phyloP scores from a whole-genome alignment of 2,113 vertebrate species.

The Larimichthys polyactis region DNA sequence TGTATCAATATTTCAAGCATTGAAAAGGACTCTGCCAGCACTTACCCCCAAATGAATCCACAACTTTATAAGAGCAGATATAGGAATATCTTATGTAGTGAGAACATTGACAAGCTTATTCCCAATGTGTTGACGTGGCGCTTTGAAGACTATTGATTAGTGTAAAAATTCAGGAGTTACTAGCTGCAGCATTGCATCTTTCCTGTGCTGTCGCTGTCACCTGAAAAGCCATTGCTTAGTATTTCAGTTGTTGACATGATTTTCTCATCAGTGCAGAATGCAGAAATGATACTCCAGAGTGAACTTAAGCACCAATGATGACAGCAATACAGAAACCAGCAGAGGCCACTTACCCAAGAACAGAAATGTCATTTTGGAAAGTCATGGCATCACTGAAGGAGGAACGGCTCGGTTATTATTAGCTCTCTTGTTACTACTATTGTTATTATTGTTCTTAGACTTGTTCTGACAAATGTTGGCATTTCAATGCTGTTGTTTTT shows the following conservation, averaged over 20 bases:
- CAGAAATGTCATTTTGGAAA: slow-evolving; percentile 21
- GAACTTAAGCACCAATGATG: neutral
- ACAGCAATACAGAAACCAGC: slow-evolving; percentile 13
- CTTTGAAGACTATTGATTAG: neutral
- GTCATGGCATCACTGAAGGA: neutral
- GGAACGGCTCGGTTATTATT: slow-evolving; percentile 15
- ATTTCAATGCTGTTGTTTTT: neutral
- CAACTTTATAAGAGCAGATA: too few relatives aligned
- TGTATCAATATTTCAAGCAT: neutral
- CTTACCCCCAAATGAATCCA: too few relatives aligned
- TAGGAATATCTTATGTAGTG: too few relatives aligned
- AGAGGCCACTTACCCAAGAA: neutral
- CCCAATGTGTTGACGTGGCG: neutral
- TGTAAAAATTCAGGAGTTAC: neutral
- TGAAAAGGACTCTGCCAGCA: neutral
- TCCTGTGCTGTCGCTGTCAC: neutral
- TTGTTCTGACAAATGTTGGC: slow-evolving; percentile 2
- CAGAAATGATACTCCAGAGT: slow-evolving; percentile 6
- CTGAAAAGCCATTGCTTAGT: neutral
- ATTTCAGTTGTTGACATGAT: neutral
- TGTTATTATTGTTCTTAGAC: neutral
- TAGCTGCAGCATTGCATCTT: neutral
- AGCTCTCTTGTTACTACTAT: neutral
- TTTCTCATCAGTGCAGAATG: slow-evolving; percentile 18
- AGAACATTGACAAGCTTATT: neutral